Evolutionary conservation across 2,888 invertebrate species (phyloP), one percentile per base, ranked within the genome.

Genomic region (Branchipolynoe longqiensis): DNA sequence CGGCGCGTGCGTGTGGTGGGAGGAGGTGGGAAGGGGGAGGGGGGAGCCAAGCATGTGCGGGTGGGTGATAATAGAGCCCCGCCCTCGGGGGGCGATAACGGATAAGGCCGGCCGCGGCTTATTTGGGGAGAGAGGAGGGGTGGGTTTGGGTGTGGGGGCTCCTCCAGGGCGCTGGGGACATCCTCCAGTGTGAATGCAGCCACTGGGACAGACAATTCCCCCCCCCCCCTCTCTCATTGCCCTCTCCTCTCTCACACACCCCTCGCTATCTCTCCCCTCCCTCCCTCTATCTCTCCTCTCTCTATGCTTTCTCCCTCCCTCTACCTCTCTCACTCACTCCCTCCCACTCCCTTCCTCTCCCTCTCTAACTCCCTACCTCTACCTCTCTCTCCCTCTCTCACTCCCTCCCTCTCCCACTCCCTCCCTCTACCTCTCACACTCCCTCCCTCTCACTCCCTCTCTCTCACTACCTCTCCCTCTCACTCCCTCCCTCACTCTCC

Each of bases 11-110:
- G 14, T 14, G 14, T 78, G 41, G 78, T 2, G 48, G 54, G 14
- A 4, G 18, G 38, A 22, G 1, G 62, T 1, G 69, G 36, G 69
- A 22, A 1, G 69, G 36, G 33, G 8, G 48, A 48, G 48, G 18
- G 48, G 48, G 48, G 8, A 8, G 8, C 8, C 48, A 8, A n/a
- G 69, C 69, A 69, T 22, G 69, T 69, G 69, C 38, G 69, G 69
- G 69, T 56, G 69, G 69, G 36, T 69, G 69, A 69, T 69, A 69
- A 36, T 69, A 69, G 38, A 33, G 6, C 22, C 69, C 18, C 69
- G 38, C 36, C 69, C 69, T 33, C 33, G 2, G 69, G 36, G 69
- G 18, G 12, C 14, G 69, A 69, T 69, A 69, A 36, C n/a, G n/a
- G n/a, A n/a, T n/a, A n/a, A n/a, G n/a, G n/a, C n/a, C n/a, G n/a